These are phyloP conservation scores for Drosophila bipectinata DNA, from an alignment of 1,140 invertebrate genomes.

Conservation along the genomic window DNA sequence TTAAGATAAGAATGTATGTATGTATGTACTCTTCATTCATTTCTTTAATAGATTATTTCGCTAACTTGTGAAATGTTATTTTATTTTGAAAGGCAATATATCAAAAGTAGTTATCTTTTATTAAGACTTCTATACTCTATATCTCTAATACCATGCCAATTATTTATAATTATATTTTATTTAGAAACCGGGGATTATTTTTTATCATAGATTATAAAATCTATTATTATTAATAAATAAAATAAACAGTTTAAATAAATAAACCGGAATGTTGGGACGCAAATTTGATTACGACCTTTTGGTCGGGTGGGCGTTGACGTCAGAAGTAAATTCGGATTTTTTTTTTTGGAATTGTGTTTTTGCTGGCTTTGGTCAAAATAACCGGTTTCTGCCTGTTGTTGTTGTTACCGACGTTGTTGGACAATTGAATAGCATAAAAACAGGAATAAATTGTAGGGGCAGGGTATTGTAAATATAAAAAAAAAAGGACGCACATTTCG, in stretches of 20 bases:
- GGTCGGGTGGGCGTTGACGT: slow-evolving; percentile 66
- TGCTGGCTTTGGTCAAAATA: slow-evolving; percentile 64
- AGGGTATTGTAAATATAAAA: slow-evolving; percentile 6
- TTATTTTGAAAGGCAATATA: too few relatives aligned
- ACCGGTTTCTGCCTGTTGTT: slow-evolving; percentile 62
- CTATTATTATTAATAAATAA: too few relatives aligned
- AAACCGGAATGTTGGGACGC: not conserved
- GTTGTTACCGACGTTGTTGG: slow-evolving; percentile 55
- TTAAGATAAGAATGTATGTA: too few relatives aligned
- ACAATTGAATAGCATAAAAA: slow-evolving; percentile 38
- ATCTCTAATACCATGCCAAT: too few relatives aligned
- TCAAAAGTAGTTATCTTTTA: too few relatives aligned
- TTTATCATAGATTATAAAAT: too few relatives aligned
- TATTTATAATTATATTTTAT: too few relatives aligned
- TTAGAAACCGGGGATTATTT: too few relatives aligned
- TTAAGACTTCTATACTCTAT: too few relatives aligned
- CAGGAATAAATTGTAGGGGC: slow-evolving; percentile 13
- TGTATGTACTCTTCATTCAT: too few relatives aligned
- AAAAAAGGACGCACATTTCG: slow-evolving; percentile 33
- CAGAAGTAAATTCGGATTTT: slow-evolving; percentile 66
- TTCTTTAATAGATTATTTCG: too few relatives aligned
- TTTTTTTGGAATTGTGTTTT: slow-evolving; percentile 50
- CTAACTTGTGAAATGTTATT: too few relatives aligned
- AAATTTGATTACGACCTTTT: slow-evolving; percentile 38
- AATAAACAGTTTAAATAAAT: not conserved